Percentiles rank a stretch among this genome's conserved stretches.
Evolutionary conservation across 2,888 invertebrate genomes (phyloP).

Genomic region (Pelosia muscerda): DNA sequence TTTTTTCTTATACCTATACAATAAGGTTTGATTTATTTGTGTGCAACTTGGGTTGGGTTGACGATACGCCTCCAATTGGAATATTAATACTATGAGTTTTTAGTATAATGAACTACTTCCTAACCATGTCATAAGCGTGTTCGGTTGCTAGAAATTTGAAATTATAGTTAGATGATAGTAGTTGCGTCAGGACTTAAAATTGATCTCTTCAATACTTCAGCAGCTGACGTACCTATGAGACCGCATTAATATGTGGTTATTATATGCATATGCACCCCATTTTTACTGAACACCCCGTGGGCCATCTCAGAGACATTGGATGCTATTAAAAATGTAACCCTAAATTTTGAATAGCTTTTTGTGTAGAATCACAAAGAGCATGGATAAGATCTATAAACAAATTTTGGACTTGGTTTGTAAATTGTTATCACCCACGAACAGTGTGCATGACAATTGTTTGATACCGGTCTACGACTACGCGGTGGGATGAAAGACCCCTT

Average conservation of each 20-base stretch:
- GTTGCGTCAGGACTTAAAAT: background rate
- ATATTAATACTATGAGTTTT: background rate
- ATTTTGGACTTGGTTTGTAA: slow-evolving; percentile 35
- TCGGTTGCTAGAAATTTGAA: background rate
- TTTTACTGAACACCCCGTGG: background rate
- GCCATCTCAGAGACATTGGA: background rate
- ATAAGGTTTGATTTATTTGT: background rate
- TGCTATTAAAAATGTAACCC: background rate
- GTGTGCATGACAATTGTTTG: slow-evolving; percentile 49
- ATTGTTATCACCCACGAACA: slow-evolving; percentile 39
- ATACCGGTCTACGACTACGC: slow-evolving; percentile 62
- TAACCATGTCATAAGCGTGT: background rate
- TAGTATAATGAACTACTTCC: background rate
- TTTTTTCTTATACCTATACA: background rate
- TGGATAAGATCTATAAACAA: slow-evolving; percentile 51
- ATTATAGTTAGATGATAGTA: background rate
- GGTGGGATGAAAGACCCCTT: slow-evolving; percentile 70
- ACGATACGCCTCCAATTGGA: background rate
- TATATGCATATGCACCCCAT: slow-evolving; percentile 1
- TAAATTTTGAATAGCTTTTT: slow-evolving; percentile 7
- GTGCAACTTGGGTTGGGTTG: background rate
- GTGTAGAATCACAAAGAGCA: slow-evolving; percentile 20
- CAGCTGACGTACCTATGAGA: background rate
- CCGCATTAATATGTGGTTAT: background rate
- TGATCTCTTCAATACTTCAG: background rate